These are phyloP conservation scores for Grus americana DNA, from an alignment of 2,113 vertebrate genomes.

Conservation along the genomic window DNA sequence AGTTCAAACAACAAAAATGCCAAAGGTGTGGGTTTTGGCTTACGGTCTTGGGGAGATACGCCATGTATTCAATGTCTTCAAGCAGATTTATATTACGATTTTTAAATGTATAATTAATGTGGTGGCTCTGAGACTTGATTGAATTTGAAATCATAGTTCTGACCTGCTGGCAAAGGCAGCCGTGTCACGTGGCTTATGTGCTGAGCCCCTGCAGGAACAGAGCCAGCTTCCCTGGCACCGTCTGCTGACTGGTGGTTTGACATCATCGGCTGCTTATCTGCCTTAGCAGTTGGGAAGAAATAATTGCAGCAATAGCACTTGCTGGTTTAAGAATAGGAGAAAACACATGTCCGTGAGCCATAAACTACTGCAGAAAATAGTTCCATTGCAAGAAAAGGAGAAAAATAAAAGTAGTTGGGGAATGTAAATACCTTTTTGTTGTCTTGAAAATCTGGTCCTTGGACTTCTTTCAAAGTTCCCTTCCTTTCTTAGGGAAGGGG, in stretches of 20 bases:
- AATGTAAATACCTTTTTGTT: neutral
- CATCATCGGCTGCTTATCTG: neutral
- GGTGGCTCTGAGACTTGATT: neutral
- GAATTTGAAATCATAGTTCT: neutral
- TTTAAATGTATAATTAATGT: neutral
- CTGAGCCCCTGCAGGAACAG: neutral
- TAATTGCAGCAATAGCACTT: neutral
- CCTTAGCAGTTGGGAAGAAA: neutral
- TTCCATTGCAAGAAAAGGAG: neutral
- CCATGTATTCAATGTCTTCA: neutral
- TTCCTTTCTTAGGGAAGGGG: neutral
- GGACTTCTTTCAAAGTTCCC: neutral
- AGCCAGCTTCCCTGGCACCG: neutral
- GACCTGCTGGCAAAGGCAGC: neutral
- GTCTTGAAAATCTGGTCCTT: neutral
- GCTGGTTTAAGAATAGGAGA: neutral
- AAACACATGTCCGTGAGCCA: neutral
- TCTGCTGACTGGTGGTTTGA: neutral
- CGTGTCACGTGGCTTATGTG: fast-evolving
- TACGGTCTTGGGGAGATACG: neutral
- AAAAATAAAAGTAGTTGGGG: neutral
- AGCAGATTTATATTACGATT: neutral
- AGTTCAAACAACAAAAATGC: neutral
- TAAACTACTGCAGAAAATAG: neutral
- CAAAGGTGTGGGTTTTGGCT: neutral